phyloP scores from a whole-genome alignment of 2,888 invertebrate species.

The Blastobasis lacticolella region DNA sequence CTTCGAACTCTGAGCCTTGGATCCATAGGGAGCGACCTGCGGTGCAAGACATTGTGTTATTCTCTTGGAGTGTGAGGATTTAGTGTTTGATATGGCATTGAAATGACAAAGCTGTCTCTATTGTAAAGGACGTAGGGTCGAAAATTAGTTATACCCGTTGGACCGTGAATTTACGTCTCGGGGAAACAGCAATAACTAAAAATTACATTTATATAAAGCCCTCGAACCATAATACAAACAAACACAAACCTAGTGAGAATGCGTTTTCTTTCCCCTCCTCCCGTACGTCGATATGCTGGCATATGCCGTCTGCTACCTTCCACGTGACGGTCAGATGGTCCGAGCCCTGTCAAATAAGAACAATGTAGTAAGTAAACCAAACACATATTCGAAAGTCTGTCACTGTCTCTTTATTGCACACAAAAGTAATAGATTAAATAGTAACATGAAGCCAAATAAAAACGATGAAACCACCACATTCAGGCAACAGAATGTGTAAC shows the following conservation, averaged over 20 bases:
- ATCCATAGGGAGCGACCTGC: conserved; percentile 84
- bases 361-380: background rate
- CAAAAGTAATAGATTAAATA: too few species aligned
- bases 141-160: too few species aligned
- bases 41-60: background rate
- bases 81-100: background rate
- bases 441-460: too few species aligned
- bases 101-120: too few species aligned
- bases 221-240: conserved; percentile 4
- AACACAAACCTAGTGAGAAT: conserved; percentile 88
- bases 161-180: background rate
- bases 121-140: too few species aligned
- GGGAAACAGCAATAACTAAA: background rate
- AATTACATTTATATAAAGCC: background rate
- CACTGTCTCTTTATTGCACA: too few species aligned
- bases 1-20: conserved; percentile 95
- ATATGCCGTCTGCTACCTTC: conserved; percentile 96
- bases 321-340: conserved; percentile 98
- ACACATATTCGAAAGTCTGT: too few species aligned
- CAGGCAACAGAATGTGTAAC: too few species aligned
- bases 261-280: conserved; percentile 98
- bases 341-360: conserved; percentile 75
- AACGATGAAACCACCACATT: too few species aligned
- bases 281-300: conserved; percentile 96
- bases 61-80: background rate